A percentile compares a stretch with the other conserved stretches of the same genome.
phyloP scores from a whole-genome alignment of 1,140 invertebrate species.

The Drosophila simulans region DNA sequence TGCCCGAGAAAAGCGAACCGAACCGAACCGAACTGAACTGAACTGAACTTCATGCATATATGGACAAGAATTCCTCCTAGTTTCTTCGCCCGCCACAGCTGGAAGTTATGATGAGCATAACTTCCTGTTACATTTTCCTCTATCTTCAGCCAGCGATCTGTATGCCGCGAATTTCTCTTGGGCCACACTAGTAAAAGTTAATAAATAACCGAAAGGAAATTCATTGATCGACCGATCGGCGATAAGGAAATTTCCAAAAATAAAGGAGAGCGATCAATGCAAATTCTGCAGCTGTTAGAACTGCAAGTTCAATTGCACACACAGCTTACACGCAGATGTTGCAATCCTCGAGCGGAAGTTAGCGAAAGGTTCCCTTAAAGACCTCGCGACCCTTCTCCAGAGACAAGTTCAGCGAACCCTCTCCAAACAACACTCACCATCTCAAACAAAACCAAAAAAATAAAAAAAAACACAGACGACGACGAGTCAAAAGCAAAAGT shows the following conservation, averaged over 20 bases:
- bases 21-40: slow-evolving; percentile 15
- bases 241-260: slow-evolving; percentile 57
- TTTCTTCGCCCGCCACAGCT: slow-evolving; percentile 9
- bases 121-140: slow-evolving; percentile 63
- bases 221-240: slow-evolving; percentile 69
- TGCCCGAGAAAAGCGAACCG: slow-evolving; percentile 18
- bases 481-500: slow-evolving; percentile 56
- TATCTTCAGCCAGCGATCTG: slow-evolving; percentile 35
- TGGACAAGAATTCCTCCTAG: slow-evolving; percentile 20
- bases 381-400: slow-evolving; percentile 30
- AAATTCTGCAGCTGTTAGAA: slow-evolving; percentile 76
- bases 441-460: not conserved
- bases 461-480: not conserved
- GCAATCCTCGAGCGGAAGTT: slow-evolving; percentile 76
- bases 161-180: slow-evolving; percentile 33
- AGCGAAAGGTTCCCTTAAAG: slow-evolving; percentile 71
- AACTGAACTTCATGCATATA: slow-evolving; percentile 13
- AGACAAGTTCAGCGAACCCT: slow-evolving; percentile 54
- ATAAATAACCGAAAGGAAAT: slow-evolving; percentile 76
- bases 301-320: slow-evolving; percentile 55
- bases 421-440: slow-evolving; percentile 19
- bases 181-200: slow-evolving; percentile 68
- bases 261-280: slow-evolving; percentile 32
- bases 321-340: slow-evolving; percentile 69
- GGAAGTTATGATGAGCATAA: slow-evolving; percentile 41